A percentile compares a stretch with the other conserved stretches of the same genome.
Evolutionary conservation across 2,797 vertebrate species (phyloP).

Genomic region (Pangasius krempfi): DNA sequence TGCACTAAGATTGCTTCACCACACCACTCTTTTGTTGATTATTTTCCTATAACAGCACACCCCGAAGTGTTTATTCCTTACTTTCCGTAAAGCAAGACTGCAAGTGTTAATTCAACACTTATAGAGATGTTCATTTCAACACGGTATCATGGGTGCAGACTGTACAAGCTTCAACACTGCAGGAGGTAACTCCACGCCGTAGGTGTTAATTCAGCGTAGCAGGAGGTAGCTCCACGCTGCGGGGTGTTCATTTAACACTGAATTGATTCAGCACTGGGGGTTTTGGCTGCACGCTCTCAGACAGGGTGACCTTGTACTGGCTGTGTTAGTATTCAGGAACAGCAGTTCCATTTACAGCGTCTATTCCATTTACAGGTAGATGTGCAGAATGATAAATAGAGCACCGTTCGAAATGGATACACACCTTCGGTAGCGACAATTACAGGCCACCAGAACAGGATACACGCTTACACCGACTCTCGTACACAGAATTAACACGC

Average conservation of each 20-base stretch:
- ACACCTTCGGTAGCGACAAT: neutral
- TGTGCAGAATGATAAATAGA: constrained; percentile 4
- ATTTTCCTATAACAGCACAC: neutral
- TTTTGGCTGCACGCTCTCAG: neutral
- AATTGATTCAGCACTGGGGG: neutral
- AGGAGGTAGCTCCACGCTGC: neutral
- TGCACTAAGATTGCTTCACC: neutral
- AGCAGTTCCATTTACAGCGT: constrained; percentile 6
- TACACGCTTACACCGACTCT: too few species aligned
- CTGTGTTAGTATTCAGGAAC: constrained; percentile 17
- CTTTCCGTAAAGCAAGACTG: neutral
- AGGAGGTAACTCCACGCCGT: neutral
- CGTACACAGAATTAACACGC: neutral
- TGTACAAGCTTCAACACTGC: neutral
- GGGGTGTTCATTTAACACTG: constrained; percentile 4
- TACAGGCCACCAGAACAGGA: neutral
- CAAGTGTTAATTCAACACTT: too few species aligned
- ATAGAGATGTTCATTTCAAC: neutral
- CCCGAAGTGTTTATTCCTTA: neutral
- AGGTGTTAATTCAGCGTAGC: constrained; percentile 9
- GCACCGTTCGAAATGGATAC: neutral
- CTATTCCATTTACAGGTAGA: constrained; percentile 21
- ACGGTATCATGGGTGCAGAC: neutral
- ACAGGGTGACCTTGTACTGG: constrained; percentile 18
- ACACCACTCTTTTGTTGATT: neutral